Conservation (phyloP, 2,797 vertebrate genomes). For the Chelidonichthys spinosus region DNA sequence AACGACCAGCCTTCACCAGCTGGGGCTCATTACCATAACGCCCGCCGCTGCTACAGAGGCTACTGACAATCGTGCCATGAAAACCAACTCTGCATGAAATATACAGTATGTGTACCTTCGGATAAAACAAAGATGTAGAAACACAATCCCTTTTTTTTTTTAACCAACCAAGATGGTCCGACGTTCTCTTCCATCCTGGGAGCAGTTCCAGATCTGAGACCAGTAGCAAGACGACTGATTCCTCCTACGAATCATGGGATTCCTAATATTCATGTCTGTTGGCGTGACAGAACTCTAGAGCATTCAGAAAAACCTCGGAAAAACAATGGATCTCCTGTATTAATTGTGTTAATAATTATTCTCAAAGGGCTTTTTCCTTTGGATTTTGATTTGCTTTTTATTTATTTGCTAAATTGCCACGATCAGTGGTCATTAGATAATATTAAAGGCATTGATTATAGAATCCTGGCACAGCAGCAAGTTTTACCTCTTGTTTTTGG, state of each 20-base stretch:
- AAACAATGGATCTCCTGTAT: conserved; percentile 5
- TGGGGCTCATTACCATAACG: conserved; percentile 91
- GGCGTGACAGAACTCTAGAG: background rate
- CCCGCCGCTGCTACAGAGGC: conserved; percentile 58
- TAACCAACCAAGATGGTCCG: background rate
- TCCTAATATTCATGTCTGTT: conserved; percentile 20
- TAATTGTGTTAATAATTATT: background rate
- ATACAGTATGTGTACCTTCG: conserved; percentile 26
- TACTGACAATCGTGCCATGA: conserved; percentile 51
- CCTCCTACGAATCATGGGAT: background rate
- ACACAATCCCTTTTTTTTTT: background rate
- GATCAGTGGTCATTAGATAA: background rate
- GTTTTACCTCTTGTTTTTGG: background rate
- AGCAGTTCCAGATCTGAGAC: conserved; percentile 16
- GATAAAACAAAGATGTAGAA: conserved; percentile 16
- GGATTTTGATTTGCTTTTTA: background rate
- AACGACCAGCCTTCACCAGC: conserved; percentile 95
- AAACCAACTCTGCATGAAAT: conserved; percentile 59
- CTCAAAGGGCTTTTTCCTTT: background rate
- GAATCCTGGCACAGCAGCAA: background rate
- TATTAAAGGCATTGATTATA: background rate
- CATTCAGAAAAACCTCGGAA: background rate
- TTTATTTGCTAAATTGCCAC: background rate
- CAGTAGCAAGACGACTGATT: background rate
- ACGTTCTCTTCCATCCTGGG: background rate